Evolutionary conservation across 2,797 vertebrate genomes (phyloP).

Genomic region (Pantherophis alleghaniensis): DNA sequence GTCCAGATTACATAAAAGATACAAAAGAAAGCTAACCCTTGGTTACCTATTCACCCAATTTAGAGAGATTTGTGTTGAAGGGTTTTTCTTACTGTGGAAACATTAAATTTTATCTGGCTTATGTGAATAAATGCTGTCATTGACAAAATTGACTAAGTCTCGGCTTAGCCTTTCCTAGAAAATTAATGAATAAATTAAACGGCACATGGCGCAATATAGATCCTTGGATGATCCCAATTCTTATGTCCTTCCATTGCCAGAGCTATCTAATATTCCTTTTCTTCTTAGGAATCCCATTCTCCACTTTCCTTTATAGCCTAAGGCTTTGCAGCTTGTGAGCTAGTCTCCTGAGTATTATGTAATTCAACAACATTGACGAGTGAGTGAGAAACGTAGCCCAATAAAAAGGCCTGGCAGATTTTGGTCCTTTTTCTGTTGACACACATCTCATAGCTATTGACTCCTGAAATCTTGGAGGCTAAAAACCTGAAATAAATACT

Average conservation of each 20-base stretch:
- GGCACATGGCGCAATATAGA: background rate
- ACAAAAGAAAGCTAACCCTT: background rate
- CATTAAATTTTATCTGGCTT: background rate
- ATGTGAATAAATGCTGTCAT: background rate
- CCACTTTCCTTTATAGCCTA: constrained; percentile 10
- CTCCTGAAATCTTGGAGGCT: background rate
- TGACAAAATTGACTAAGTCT: background rate
- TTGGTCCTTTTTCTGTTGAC: background rate
- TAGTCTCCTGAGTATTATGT: constrained; percentile 20
- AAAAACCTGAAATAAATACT: background rate
- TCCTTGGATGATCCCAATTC: background rate
- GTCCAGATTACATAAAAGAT: background rate
- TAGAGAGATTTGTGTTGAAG: background rate
- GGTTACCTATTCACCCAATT: background rate
- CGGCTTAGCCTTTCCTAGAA: background rate
- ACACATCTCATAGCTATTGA: background rate
- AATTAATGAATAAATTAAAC: background rate
- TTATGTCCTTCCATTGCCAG: background rate
- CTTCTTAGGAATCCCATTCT: constrained; percentile 22
- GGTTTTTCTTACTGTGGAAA: background rate
- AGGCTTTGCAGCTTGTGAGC: constrained; percentile 4
- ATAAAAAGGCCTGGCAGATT: background rate
- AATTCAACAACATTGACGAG: constrained; percentile 19
- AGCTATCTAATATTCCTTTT: constrained; percentile 1
- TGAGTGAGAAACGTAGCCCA: background rate